These are phyloP conservation scores for Cyanoramphus novaezelandiae DNA, from an alignment of 2,113 vertebrate species.

Conservation along the genomic window DNA sequence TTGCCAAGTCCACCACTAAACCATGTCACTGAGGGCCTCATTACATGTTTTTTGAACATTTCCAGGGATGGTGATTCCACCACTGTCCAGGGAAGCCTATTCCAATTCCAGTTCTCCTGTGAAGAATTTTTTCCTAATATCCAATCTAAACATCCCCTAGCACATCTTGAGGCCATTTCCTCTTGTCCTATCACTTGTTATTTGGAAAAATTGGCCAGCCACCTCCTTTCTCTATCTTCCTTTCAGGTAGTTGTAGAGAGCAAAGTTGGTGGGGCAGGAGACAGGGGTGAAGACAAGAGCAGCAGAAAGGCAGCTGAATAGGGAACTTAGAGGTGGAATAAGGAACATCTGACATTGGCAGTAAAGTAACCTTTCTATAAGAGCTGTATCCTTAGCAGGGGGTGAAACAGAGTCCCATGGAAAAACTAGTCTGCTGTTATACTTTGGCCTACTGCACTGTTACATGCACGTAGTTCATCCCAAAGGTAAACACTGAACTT, in stretches of 20 bases:
- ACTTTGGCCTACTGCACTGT: neutral
- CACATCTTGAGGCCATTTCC: neutral
- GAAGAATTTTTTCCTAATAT: neutral
- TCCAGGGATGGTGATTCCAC: neutral
- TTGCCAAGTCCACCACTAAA: neutral
- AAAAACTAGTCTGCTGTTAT: accelerated
- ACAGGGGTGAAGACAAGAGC: neutral
- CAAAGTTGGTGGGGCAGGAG: neutral
- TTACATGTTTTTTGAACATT: neutral
- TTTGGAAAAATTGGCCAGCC: neutral
- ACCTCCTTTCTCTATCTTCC: neutral
- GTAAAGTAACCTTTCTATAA: neutral
- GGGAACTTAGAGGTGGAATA: neutral
- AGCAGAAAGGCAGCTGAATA: neutral
- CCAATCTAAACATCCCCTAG: neutral
- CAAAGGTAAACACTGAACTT: neutral
- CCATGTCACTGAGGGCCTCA: neutral
- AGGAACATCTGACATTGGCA: neutral
- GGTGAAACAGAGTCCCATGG: accelerated
- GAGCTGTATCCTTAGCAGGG: neutral
- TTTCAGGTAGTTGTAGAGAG: neutral
- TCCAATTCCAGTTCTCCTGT: neutral
- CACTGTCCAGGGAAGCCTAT: neutral
- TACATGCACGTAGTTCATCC: neutral
- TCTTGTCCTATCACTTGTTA: neutral